Base-by-base conservation (phyloP, 2,797 vertebrate genomes). In the Anisognathus igniventris region DNA sequence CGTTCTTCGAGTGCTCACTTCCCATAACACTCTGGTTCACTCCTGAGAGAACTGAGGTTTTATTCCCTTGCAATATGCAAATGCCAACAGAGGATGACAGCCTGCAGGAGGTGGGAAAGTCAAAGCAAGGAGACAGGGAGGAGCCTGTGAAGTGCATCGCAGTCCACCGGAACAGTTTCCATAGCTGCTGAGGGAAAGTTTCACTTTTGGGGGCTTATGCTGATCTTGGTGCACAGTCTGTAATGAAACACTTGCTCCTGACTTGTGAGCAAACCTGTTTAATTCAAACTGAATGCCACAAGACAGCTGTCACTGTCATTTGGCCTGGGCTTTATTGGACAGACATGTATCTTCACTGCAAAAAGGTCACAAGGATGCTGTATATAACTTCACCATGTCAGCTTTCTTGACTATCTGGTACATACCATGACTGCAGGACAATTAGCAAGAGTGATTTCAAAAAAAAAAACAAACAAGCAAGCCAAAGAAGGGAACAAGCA, bases 221-320 rank as follows among this genome's bases (percentile, higher is more conserved):
- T 96, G 91, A 86, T 96, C 94, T 97, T 95, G 67, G 86, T 95
- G 91, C 86, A 93, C 50, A 53, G 91, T 89, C 94, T 97, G 97
- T 97, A 97, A 98, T 93, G 96, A 97, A 97, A 94, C 79, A 81
- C 97, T 94, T 89, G 95, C 94, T 95, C 92, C 95, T 94, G 92
- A 95, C 96, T 92, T 96, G 96, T 92, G 96, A 97, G 71, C 97
- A 97, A 97, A 98, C 96, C 97, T 93, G 95, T 96, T 98, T 84
- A 76, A 97, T 96, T 98, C 98, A 97, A 98, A 97, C 95, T 93
- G 97, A 97, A 97, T 98, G 95, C 98, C 98, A 98, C 89, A 53
- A 80, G 95, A 95, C 99, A 99, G 98, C 98, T 99, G 99, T 98
- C 97, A 93, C 98, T 98, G 99, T 99, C 99, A 98, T 96, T 99